phyloP scores from a whole-genome alignment of 2,888 invertebrate genomes.

The Sesia bembeciformis region DNA sequence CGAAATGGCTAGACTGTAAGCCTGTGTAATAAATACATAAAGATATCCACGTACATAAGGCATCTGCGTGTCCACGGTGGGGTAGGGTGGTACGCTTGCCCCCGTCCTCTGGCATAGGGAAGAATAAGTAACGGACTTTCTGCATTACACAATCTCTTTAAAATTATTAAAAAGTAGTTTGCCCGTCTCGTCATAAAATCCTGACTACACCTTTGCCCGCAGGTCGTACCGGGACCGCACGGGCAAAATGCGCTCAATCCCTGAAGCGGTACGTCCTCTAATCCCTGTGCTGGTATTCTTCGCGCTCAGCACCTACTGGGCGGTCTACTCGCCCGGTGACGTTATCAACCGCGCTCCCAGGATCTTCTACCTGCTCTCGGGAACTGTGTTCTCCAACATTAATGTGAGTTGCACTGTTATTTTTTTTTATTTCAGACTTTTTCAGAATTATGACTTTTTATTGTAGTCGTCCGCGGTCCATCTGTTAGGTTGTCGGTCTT shows the following conservation, averaged over 20 bases:
- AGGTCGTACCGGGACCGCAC: constrained; percentile 90
- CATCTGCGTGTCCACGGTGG: background rate
- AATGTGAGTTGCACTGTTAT: constrained; percentile 80
- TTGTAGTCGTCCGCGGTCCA: too few relatives aligned
- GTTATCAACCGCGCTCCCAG: constrained; percentile 90
- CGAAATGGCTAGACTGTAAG: too few relatives aligned
- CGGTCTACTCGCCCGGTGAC: constrained; percentile 83
- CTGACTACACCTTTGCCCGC: constrained; percentile 13
- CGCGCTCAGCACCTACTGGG: constrained; percentile 86
- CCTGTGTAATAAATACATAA: too few relatives aligned
- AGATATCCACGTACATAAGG: background rate
- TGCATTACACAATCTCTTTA: too few relatives aligned
- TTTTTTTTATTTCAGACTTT: too few relatives aligned
- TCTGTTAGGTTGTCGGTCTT: too few relatives aligned
- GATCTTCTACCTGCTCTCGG: constrained; percentile 89
- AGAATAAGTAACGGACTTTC: too few relatives aligned
- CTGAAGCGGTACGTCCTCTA: constrained; percentile 91
- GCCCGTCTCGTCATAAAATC: background rate
- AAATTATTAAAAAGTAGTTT: background rate
- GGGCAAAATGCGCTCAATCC: constrained; percentile 86
- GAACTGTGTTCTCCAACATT: constrained; percentile 98
- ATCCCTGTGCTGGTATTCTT: constrained; percentile 86
- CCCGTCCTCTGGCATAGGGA: too few relatives aligned
- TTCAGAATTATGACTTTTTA: too few relatives aligned
- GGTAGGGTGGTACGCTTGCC: too few relatives aligned